These are phyloP conservation scores for Prostheceraeus crozeri DNA, from an alignment of 2,888 invertebrate genomes.

Conservation along the genomic window DNA sequence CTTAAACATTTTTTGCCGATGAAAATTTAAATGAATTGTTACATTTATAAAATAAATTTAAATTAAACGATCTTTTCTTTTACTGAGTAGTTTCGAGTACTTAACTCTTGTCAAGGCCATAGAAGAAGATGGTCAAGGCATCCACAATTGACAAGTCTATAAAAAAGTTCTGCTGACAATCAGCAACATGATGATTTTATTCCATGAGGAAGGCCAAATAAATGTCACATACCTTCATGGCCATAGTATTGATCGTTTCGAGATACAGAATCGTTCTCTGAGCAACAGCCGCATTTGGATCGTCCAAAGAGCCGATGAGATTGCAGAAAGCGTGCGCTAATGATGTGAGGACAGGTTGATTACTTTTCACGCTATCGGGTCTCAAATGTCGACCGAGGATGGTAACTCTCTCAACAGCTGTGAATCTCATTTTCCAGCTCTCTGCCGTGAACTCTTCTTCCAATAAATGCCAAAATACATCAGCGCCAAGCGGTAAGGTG, in stretches of 20 bases:
- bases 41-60: too few species aligned
- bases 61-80: too few species aligned
- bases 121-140: too few species aligned
- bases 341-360: conserved; percentile 73
- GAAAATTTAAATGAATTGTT: too few species aligned
- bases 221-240: conserved; percentile 79
- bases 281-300: conserved; percentile 84
- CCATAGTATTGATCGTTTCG: conserved; percentile 81
- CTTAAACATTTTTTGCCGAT: too few species aligned
- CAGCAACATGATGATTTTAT: too few species aligned
- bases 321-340: conserved; percentile 93
- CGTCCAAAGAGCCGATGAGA: conserved; percentile 88
- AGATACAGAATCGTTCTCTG: conserved; percentile 83
- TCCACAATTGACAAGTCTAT: too few species aligned
- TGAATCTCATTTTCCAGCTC: conserved; percentile 78
- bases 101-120: too few species aligned
- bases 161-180: too few species aligned
- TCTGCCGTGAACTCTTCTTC: conserved; percentile 83
- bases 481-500: conserved; percentile 82
- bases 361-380: conserved; percentile 67
- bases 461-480: conserved; percentile 89
- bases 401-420: conserved; percentile 81
- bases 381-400: conserved; percentile 28
- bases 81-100: too few species aligned
- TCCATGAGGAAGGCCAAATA: too few species aligned